A percentile compares a stretch with the other conserved stretches of the same genome.
These are phyloP conservation scores for Pithys albifrons DNA, from an alignment of 2,113 vertebrate genomes.

Conservation along the genomic window DNA sequence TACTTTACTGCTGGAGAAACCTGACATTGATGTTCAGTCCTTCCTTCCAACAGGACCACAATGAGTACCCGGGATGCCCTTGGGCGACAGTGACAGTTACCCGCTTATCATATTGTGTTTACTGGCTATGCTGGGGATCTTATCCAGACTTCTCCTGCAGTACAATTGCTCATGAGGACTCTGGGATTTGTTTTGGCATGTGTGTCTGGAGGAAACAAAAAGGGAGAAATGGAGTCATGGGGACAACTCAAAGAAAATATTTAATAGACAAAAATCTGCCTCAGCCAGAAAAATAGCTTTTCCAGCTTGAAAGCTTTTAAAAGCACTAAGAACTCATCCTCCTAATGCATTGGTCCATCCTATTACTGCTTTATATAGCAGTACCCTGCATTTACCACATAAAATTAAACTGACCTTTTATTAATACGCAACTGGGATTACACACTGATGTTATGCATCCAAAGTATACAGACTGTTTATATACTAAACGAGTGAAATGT, in stretches of 20 bases:
- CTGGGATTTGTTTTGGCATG: not conserved
- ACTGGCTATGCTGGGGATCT: not conserved
- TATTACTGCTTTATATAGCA: not conserved
- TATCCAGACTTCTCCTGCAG: not conserved
- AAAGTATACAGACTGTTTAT: slow-evolving; percentile 10
- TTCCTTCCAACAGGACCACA: not conserved
- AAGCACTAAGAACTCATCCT: not conserved
- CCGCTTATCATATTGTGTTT: not conserved
- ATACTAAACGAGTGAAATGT: not conserved
- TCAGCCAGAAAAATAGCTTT: not conserved
- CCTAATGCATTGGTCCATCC: not conserved
- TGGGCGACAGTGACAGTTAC: not conserved
- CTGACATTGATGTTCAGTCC: not conserved
- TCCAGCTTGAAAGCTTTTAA: slow-evolving; percentile 2
- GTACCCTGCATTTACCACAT: not conserved
- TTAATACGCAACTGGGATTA: not conserved
- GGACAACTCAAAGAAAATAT: not conserved
- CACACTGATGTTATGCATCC: slow-evolving; percentile 3
- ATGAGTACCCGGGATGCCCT: not conserved
- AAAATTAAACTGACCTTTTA: slow-evolving; percentile 43
- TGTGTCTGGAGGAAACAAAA: not conserved
- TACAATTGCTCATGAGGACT: not conserved
- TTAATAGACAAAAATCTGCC: slow-evolving; percentile 3
- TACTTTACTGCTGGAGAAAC: slow-evolving; percentile 7
- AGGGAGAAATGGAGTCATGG: not conserved